Evolutionary conservation across 2,113 vertebrate genomes (phyloP).

Genomic region (Limanda limanda): DNA sequence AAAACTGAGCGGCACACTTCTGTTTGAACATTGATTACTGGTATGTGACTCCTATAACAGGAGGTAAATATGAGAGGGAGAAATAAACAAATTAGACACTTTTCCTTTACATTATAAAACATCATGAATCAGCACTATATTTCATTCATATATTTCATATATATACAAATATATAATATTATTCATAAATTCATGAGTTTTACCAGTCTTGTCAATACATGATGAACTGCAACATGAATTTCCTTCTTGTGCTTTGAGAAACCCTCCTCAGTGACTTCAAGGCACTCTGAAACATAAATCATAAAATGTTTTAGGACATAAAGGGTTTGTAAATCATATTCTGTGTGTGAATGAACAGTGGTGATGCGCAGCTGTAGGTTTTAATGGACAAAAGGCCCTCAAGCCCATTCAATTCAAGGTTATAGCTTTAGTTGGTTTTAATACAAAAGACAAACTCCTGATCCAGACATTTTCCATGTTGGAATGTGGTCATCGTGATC

Average conservation of each 20-base stretch:
- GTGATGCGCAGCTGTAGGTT: neutral
- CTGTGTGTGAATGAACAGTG: too few species aligned
- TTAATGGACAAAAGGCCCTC: neutral
- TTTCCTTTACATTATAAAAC: neutral
- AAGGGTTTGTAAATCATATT: neutral
- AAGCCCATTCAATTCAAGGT: neutral
- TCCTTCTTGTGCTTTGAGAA: slow-evolving; percentile 10
- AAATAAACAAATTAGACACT: neutral
- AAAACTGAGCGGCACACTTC: accelerated
- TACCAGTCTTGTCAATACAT: slow-evolving; percentile 41
- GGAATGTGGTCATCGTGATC: neutral
- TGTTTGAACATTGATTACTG: neutral
- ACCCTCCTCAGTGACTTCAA: slow-evolving; percentile 3
- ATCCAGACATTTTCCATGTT: too few species aligned
- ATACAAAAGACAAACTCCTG: too few species aligned
- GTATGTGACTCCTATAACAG: slow-evolving; percentile 9
- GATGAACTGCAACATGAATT: neutral
- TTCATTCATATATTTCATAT: neutral
- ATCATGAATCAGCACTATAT: neutral
- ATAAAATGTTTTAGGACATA: neutral
- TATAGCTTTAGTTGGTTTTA: neutral
- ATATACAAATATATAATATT: neutral
- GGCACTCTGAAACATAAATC: slow-evolving; percentile 48
- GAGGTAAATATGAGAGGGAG: neutral
- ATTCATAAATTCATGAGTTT: neutral